Evolutionary conservation across 2,113 vertebrate species (phyloP), one percentile per base, ranked within the genome.

Genomic region (Synchiropus splendidus): DNA sequence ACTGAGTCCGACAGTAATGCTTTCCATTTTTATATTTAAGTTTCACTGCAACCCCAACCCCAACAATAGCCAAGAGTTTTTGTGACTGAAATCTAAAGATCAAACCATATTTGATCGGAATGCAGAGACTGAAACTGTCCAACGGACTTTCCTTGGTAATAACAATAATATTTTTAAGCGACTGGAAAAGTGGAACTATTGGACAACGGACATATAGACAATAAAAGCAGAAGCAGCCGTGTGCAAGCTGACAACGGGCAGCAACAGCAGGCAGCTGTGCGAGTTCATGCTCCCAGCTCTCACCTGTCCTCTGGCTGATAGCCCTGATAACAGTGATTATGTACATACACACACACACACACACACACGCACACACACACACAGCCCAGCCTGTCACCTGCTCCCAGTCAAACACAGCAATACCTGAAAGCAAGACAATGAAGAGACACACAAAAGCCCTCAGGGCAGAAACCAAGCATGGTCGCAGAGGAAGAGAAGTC

Each of bases 391-490:
- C 51, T 78, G 72, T 75, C 79, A 79, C 68, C 79, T 82, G 77
- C 77, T 73, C 67, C 70, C 70, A 78, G 77, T 73, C 74, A 82
- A 82, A 79, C 63, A 79, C 50, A 75, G 72, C 70, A 74, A 78
- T 61, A 82, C 62, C 48, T 48, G 53, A 71, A 72, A 59, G 76
- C 74, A 79, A 70, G 51, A 39, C 31, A 56, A 47, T 58, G 51
- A 49, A 64, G 42, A 49, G 60, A 65, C 12, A 67, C 53, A 79
- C 57, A 79, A 66, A 64, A 52, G 55, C 49, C 47, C 39, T 21
- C 54, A 48, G 46, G 48, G 18, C 15, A 50, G 50, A 48, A 66
- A 60, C 55, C 66, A 56, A 51, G 57, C 39, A 1, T n/a, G n/a
- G 9, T 54, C 42, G 66, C 39, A 51, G 55, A 59, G 15, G 48